These are phyloP conservation scores for Morphnarchus princeps DNA, from an alignment of 2,113 vertebrate species.

Conservation along the genomic window DNA sequence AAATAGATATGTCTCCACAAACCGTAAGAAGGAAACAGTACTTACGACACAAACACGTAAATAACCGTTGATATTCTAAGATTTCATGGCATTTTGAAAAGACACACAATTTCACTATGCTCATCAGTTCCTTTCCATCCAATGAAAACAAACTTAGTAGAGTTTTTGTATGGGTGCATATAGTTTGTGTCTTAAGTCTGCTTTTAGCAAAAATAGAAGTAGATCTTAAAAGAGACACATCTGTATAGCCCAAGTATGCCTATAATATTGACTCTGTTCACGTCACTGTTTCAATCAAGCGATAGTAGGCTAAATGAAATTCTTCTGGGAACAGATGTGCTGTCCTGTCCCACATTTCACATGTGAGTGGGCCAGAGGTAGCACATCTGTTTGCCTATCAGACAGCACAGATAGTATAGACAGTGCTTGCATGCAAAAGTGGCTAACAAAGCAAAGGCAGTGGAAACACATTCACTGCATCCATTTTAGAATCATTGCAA, in stretches of 20 bases:
- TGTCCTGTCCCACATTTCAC: not conserved
- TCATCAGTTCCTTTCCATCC: not conserved
- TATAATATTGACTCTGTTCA: not conserved
- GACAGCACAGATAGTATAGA: not conserved
- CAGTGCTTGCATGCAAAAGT: not conserved
- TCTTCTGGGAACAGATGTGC: not conserved
- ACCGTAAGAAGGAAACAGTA: not conserved
- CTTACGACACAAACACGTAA: not conserved
- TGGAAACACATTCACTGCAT: not conserved
- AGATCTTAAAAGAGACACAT: not conserved
- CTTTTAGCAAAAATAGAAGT: not conserved
- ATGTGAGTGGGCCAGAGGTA: not conserved
- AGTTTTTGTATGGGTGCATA: not conserved
- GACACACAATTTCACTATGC: not conserved
- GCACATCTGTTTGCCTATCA: not conserved
- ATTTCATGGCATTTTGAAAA: not conserved
- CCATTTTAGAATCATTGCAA: not conserved
- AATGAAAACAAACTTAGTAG: not conserved
- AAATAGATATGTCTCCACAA: not conserved
- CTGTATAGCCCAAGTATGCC: not conserved
- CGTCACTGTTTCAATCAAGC: rapidly evolving
- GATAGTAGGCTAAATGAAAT: not conserved
- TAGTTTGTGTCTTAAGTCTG: not conserved
- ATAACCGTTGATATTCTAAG: not conserved
- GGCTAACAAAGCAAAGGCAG: not conserved